Percentiles rank a stretch among this genome's conserved stretches.
These are phyloP conservation scores for Dugesia japonica DNA, from an alignment of 2,888 invertebrate genomes.

Conservation along the genomic window DNA sequence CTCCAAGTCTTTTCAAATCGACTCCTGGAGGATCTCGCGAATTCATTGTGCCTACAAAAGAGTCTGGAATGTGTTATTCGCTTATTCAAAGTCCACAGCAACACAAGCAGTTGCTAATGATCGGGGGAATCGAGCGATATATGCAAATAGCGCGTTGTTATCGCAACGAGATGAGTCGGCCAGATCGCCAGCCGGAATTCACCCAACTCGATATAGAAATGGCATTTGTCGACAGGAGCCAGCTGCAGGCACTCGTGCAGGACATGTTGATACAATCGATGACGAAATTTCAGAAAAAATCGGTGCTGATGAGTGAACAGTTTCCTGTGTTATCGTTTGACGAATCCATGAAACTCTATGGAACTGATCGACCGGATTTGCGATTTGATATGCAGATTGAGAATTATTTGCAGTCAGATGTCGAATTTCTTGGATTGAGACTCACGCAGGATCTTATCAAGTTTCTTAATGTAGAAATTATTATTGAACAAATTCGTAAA, in stretches of 20 bases:
- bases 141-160: conserved; percentile 63
- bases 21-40: conserved; percentile 95
- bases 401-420: no score
- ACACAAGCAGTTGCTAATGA: conserved; percentile 94
- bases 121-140: conserved; percentile 76
- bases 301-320: no score
- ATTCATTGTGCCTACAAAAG: conserved; percentile 78
- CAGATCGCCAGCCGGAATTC: conserved; percentile 77
- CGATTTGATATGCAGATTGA: conserved; percentile 58
- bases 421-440: no score
- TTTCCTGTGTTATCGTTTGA: conserved; percentile 66
- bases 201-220: conserved; percentile 89
- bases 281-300: no score
- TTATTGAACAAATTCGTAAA: no score
- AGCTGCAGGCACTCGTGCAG: conserved; percentile 65
- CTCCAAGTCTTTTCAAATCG: conserved; percentile 77
- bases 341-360: conserved; percentile 68
- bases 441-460: no score
- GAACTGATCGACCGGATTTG: conserved; percentile 79
- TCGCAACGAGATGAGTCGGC: conserved; percentile 70
- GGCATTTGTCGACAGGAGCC: conserved; percentile 67
- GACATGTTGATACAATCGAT: no score
- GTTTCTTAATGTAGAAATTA: no score
- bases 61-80: conserved; percentile 67
- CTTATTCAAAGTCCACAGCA: conserved; percentile 86